Base-by-base conservation (phyloP, 2,888 invertebrate species). In the Orgyia antiqua region DNA sequence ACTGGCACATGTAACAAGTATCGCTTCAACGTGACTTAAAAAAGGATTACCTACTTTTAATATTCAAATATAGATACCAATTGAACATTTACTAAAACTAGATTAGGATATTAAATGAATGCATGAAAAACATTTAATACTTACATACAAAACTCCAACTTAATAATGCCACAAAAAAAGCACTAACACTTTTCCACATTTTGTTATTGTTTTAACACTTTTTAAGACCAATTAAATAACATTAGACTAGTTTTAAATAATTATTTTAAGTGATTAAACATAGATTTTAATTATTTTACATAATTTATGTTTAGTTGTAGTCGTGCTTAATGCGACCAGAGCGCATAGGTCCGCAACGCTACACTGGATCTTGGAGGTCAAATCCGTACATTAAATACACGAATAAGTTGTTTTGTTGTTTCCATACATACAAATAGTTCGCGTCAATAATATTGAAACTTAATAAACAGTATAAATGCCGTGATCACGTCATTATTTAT, bases 351-450 rank as follows among this genome's bases (percentile, higher is more conserved):
- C 51, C 50, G 51, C 61, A 60, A 50, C 36, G 50, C 57, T 44
- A 54, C 60, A 82, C 82, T 84, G 82, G 68, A 61, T 65, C 58
- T 61, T 67, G 66, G 72, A 82, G 80, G 83, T 82, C 80, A 77
- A 72, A 60, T 52, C 54, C 57, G 56, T 59, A 51, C 60, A 48
- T 69, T 71, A 68, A 63, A 65, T 74, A 75, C 69, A 59, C 64
- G 69, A 54, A 51, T 60, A 61, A 58, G 62, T 48, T 29, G 45
- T 61, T 65, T 64, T 59, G 66, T 68, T 57, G 48, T 59, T 47
- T 42, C 31, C 59, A 48, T 41, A 32, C 36, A 68, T 76, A 75
- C 54, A 30, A 76, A n/a, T n/a, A n/a, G n/a, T 59, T 54, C 19
- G 70, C 68, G 74, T 34, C 45, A 39, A 51, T 42, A 29, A 23